phyloP scores from a whole-genome alignment of 2,888 invertebrate species.

The Agelastica alni region DNA sequence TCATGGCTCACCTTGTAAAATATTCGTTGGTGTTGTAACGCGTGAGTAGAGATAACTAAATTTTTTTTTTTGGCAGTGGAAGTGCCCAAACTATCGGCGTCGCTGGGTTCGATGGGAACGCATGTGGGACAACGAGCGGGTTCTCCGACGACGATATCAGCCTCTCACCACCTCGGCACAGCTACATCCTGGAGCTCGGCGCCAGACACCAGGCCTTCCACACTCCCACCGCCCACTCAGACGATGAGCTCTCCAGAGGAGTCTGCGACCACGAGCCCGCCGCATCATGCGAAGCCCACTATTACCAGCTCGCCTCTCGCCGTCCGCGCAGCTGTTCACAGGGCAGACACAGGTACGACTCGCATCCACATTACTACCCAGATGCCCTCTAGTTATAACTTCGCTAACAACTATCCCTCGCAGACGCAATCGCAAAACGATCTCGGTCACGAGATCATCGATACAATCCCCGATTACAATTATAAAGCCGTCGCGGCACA shows the following conservation, averaged over 20 bases:
- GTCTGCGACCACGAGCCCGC: slow-evolving; percentile 57
- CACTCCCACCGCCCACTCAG: slow-evolving; percentile 57
- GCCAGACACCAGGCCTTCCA: slow-evolving; percentile 59
- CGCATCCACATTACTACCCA: slow-evolving; percentile 56
- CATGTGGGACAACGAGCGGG: slow-evolving; percentile 57
- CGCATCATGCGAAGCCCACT: slow-evolving; percentile 48
- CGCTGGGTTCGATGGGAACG: slow-evolving; percentile 63
- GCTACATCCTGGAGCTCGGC: slow-evolving; percentile 65
- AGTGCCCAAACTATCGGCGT: slow-evolving; percentile 62
- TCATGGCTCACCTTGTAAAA: too few relatives aligned
- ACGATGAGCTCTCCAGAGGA: slow-evolving; percentile 55
- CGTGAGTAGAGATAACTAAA: too few relatives aligned
- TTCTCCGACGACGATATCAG: slow-evolving; percentile 89
- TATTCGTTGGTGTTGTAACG: too few relatives aligned
- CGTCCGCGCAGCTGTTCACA: slow-evolving; percentile 62
- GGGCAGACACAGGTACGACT: slow-evolving; percentile 56
- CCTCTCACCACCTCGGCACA: slow-evolving; percentile 65
- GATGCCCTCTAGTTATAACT: slow-evolving; percentile 63
- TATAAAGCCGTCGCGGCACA: slow-evolving; percentile 46
- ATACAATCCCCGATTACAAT: slow-evolving; percentile 44
- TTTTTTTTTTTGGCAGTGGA: slow-evolving; percentile 50
- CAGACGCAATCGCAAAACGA: slow-evolving; percentile 57
- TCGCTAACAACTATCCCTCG: slow-evolving; percentile 50
- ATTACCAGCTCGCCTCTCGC: slow-evolving; percentile 58
- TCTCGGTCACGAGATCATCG: slow-evolving; percentile 43